Conservation (phyloP, 2,797 vertebrate genomes). For the Chelon auratus region DNA sequence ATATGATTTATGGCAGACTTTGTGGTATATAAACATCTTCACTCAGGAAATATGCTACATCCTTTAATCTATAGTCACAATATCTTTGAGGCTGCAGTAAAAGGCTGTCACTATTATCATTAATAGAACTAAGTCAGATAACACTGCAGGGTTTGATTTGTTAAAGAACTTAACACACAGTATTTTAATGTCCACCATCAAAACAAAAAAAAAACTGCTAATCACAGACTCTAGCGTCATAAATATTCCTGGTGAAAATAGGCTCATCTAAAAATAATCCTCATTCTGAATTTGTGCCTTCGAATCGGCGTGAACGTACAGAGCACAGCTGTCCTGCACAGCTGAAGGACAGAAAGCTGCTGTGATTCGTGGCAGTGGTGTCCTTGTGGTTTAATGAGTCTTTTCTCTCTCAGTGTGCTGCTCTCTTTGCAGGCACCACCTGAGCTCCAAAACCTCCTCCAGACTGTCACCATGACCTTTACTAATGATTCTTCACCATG, state of each 20-base stretch:
- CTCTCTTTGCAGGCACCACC: slow-evolving; percentile 67
- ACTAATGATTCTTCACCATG: slow-evolving; percentile 62
- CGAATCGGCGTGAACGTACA: neutral
- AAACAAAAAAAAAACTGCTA: no score
- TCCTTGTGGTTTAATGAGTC: slow-evolving; percentile 66
- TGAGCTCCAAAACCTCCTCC: slow-evolving; percentile 57
- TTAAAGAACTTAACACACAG: no score
- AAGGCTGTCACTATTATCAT: no score
- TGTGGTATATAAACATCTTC: no score
- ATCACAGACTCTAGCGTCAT: no score
- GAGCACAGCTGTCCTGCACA: neutral
- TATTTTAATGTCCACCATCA: no score
- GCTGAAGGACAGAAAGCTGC: slow-evolving; percentile 21
- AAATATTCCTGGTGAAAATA: neutral
- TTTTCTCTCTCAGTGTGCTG: slow-evolving; percentile 57
- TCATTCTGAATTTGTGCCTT: slow-evolving; percentile 4
- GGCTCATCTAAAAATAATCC: slow-evolving; percentile 16
- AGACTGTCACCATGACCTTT: slow-evolving; percentile 71
- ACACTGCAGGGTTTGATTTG: no score
- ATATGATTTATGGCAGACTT: no score
- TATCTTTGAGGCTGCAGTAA: neutral
- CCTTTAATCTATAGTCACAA: no score
- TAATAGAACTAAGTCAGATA: no score
- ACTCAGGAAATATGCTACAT: no score
- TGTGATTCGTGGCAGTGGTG: slow-evolving; percentile 36